Percentiles rank a stretch among this genome's conserved stretches.
phyloP scores from a whole-genome alignment of 2,888 invertebrate genomes.

The Microplitis manilae region DNA sequence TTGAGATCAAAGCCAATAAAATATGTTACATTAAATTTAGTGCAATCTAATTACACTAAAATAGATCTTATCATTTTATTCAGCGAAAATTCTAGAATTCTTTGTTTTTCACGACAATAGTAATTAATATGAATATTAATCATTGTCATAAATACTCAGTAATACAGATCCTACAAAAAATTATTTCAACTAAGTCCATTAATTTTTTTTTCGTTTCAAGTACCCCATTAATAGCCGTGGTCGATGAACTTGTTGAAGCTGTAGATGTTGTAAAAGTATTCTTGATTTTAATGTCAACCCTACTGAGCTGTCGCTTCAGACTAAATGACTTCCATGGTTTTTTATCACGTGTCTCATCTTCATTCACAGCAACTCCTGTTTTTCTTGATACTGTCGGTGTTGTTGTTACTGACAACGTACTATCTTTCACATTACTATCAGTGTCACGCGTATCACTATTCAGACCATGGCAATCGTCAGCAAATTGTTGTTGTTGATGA shows the following conservation, averaged over 20 bases:
- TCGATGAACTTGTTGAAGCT: slow-evolving; percentile 54
- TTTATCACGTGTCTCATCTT: slow-evolving; percentile 60
- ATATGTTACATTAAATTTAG: no score
- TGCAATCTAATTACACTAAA: no score
- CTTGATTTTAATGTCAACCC: slow-evolving; percentile 83
- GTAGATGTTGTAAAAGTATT: slow-evolving; percentile 74
- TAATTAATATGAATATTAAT: no score
- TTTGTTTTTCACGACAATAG: no score
- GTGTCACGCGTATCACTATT: slow-evolving; percentile 56
- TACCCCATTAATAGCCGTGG: slow-evolving; percentile 65
- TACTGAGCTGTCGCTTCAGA: slow-evolving; percentile 86
- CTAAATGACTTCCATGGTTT: slow-evolving; percentile 83
- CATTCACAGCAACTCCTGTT: slow-evolving; percentile 27
- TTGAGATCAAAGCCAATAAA: no score
- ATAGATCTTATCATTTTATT: no score
- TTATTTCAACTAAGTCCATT: background rate
- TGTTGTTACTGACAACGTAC: background rate
- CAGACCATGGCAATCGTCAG: slow-evolving; percentile 53
- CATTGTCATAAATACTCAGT: no score
- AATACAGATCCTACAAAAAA: background rate
- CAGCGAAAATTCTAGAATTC: no score
- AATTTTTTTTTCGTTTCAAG: slow-evolving; percentile 51
- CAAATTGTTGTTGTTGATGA: slow-evolving; percentile 43
- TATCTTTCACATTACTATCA: slow-evolving; percentile 43
- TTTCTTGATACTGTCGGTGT: slow-evolving; percentile 47